Percentiles rank a stretch among this genome's conserved stretches.
Evolutionary conservation across 2,888 invertebrate species (phyloP).

Genomic region (Lapara coniferarum): DNA sequence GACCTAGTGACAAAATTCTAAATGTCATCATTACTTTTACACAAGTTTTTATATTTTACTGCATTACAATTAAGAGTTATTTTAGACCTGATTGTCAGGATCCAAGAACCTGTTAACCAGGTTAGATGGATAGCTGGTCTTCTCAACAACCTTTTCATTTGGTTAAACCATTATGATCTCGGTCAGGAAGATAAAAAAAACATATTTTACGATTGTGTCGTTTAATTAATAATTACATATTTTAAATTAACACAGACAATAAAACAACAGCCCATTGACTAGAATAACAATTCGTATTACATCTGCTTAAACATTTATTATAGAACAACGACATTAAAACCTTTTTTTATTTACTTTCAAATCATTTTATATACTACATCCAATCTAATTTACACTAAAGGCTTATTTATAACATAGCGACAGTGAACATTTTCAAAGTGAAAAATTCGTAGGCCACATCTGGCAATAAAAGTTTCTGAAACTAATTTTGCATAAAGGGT

Average conservation of each 20-base stretch:
- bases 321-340: slow-evolving; percentile 69
- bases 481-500: background rate
- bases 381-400: slow-evolving; percentile 36
- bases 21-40: no score
- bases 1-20: no score
- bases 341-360: slow-evolving; percentile 42
- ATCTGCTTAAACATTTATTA: slow-evolving; percentile 67
- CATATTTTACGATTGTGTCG: slow-evolving; percentile 9
- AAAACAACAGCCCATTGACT: slow-evolving; percentile 76
- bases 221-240: slow-evolving; percentile 41
- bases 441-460: slow-evolving; percentile 4
- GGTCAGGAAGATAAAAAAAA: background rate
- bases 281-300: slow-evolving; percentile 74
- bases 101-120: no score
- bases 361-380: slow-evolving; percentile 32
- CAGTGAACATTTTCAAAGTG: background rate
- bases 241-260: slow-evolving; percentile 66
- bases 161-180: no score
- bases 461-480: slow-evolving; percentile 11
- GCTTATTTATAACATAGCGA: slow-evolving; percentile 33
- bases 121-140: background rate
- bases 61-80: no score
- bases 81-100: no score
- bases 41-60: no score
- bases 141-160: no score